Base-by-base conservation (phyloP, 2,888 invertebrate species). In the Drosophila macrothrix region DNA sequence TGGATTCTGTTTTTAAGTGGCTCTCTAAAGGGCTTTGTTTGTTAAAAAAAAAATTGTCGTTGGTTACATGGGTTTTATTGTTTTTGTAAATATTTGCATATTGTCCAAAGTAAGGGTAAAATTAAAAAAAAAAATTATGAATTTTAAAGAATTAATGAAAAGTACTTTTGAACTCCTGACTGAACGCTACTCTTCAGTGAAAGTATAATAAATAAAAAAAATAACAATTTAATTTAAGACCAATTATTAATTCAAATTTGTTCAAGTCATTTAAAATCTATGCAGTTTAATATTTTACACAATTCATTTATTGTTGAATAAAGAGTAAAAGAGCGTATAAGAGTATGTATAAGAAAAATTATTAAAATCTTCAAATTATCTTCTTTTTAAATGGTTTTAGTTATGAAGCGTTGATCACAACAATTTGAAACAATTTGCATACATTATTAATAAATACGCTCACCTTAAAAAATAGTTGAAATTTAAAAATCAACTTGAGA, bases 81-180 rank as follows among this genome's bases (percentile, higher is more conserved):
- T 12, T 2, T 39, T 29, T 64, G 33, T 25, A 68, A 80, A 75
- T 62, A 63, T 69, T 63, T 25, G 60, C 56, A 41, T 37, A 22
- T 7, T 41, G 12, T 37, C 22, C 37, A 28, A 19, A 22, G 28
- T 29, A 12, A 28, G 19, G 28, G 7, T 37, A 4, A 16, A 16
- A 16, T 10, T 5, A 31, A 5, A 53, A 14, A 12, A 12, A 12
- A 35, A 35, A 14, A 33, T 14, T n/a, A 3, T 22, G 14, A 4
- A 19, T 50, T 19, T 49, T 50, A 1, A 2, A 28, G 1, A 50
- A 19, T 22, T 14, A 46, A 14, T 6, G 1, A 2, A 7, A 9
- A 7, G 3, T 22, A 14, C 1, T 22, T 22, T 46, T 22, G 22
- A 14, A 4, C 22, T 43, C 3, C 3, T 22, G 6, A 22, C 12